These are phyloP conservation scores for Petrolisthes cinctipes DNA, from an alignment of 2,888 invertebrate species.

Conservation along the genomic window DNA sequence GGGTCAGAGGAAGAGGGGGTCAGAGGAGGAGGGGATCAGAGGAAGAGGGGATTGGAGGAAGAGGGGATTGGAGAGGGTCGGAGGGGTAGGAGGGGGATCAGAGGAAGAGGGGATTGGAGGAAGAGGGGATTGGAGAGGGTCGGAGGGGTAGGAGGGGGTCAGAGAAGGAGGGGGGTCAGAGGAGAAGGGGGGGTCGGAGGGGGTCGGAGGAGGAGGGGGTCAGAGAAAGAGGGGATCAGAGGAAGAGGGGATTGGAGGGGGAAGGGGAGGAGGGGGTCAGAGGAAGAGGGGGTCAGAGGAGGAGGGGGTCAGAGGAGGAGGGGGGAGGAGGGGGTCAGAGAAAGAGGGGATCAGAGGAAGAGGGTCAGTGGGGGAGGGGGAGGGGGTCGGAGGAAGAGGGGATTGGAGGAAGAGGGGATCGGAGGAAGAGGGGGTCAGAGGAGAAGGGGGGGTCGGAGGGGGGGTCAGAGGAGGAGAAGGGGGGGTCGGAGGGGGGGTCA, in stretches of 20 bases:
- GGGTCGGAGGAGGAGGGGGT: background rate
- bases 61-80: background rate
- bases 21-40: background rate
- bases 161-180: background rate
- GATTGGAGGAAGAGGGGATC: background rate
- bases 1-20: background rate
- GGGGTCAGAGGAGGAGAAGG: background rate
- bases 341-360: background rate
- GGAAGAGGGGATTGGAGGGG: background rate
- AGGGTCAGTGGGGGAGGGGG: background rate
- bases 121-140: too few species aligned
- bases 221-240: background rate
- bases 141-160: background rate
- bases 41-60: background rate
- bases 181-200: background rate
- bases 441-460: background rate
- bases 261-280: slow-evolving; percentile 24
- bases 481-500: background rate
- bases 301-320: background rate
- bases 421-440: background rate
- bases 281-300: background rate
- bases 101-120: too few species aligned
- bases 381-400: background rate
- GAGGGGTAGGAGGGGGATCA: background rate
- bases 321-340: background rate